These are phyloP conservation scores for Tursiops truncatus DNA, from an alignment of 2,113 vertebrate species.

Conservation along the genomic window DNA sequence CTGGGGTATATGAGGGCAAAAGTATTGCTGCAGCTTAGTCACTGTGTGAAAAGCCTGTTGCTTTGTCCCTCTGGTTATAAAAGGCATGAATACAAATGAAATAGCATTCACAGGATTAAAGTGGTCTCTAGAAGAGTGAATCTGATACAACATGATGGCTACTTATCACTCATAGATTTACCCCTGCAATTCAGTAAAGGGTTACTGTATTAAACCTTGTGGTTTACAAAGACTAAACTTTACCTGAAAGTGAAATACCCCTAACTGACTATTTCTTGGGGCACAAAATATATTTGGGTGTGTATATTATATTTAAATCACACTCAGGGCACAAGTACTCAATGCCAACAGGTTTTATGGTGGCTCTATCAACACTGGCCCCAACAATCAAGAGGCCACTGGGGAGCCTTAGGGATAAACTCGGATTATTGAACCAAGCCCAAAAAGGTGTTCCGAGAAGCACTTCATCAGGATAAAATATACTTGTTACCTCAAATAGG, in stretches of 20 bases:
- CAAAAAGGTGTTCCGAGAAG: background rate
- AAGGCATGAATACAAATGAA: background rate
- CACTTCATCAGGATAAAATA: background rate
- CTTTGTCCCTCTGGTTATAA: background rate
- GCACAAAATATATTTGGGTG: background rate
- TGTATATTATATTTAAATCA: conserved; percentile 4
- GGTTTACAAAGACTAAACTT: background rate
- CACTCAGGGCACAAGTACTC: background rate
- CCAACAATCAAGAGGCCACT: background rate
- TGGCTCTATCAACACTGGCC: background rate
- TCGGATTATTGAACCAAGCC: background rate
- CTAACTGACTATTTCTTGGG: background rate
- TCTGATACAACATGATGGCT: background rate
- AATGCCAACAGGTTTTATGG: background rate
- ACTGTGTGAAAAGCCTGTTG: background rate
- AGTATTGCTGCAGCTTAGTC: background rate
- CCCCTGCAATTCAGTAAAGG: background rate
- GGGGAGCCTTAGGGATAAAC: background rate
- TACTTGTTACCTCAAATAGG: background rate
- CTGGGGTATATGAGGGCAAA: background rate
- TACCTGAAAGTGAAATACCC: background rate
- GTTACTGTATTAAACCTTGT: background rate
- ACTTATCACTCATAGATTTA: background rate
- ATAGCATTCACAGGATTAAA: background rate
- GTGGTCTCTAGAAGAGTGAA: background rate